Conservation (phyloP, 2,797 vertebrate species). For the Lagorchestes hirsutus region DNA sequence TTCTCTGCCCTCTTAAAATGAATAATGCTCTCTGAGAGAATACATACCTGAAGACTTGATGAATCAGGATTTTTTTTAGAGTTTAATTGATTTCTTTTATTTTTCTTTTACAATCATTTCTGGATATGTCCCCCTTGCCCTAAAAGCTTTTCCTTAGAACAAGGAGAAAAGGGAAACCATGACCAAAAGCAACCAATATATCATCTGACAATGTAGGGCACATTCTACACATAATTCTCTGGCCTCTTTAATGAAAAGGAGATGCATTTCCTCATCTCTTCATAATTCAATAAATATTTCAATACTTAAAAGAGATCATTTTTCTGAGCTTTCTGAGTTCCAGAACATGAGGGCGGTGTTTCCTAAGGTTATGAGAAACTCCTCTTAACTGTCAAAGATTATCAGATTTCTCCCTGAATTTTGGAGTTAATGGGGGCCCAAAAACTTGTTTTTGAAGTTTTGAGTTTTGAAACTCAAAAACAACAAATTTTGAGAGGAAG, state of each 20-base stretch:
- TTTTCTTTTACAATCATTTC: not conserved
- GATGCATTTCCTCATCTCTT: not conserved
- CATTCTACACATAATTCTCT: not conserved
- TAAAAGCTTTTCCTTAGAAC: not conserved
- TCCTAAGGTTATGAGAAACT: not conserved
- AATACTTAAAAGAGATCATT: not conserved
- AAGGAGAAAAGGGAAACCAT: not conserved
- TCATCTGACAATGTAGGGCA: not conserved
- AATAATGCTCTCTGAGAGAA: not conserved
- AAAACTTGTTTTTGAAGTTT: too few species aligned
- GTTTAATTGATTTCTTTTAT: not conserved
- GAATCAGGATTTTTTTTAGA: not conserved
- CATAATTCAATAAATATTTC: not conserved
- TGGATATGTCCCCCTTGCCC: not conserved
- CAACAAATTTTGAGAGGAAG: not conserved
- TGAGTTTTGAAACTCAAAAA: not conserved
- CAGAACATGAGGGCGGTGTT: not conserved
- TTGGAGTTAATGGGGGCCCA: not conserved
- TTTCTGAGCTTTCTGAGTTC: not conserved
- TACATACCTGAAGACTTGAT: not conserved
- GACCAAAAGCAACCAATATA: not conserved
- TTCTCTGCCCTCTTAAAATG: not conserved
- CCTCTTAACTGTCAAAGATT: not conserved
- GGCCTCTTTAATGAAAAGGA: not conserved
- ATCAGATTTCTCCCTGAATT: not conserved